Conservation (phyloP, 2,888 invertebrate species). For the Smittia aterrima region DNA sequence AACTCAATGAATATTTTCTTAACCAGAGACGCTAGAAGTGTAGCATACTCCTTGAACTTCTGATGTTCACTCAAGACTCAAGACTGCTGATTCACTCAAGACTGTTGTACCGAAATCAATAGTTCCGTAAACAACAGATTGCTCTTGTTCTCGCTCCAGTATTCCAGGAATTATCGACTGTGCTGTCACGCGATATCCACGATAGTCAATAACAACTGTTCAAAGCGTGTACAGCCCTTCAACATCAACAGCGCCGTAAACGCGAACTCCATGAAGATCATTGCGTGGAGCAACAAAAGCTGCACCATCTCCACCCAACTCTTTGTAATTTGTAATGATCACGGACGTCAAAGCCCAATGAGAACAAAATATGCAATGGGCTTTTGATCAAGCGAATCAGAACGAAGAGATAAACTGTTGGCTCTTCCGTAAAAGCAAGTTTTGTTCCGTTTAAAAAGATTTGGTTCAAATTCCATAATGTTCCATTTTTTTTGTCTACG, state of each 20-base stretch:
- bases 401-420: too few relatives aligned
- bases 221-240: slow-evolving; percentile 95
- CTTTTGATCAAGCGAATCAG: too few relatives aligned
- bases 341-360: slow-evolving; percentile 96
- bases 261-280: slow-evolving; percentile 94
- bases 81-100: too few relatives aligned
- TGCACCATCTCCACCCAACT: slow-evolving; percentile 96
- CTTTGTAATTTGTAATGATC: slow-evolving; percentile 99
- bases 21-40: slow-evolving; percentile 65
- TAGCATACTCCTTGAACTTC: slow-evolving; percentile 69
- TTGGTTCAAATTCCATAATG: too few relatives aligned
- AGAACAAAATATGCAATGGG: slow-evolving; percentile 99
- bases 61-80: slow-evolving; percentile 67
- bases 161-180: slow-evolving; percentile 99
- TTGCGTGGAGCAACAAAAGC: slow-evolving; percentile 92
- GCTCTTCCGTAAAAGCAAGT: too few relatives aligned
- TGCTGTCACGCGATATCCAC: slow-evolving; percentile 96
- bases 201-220: slow-evolving; percentile 97
- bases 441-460: too few relatives aligned
- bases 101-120: slow-evolving; percentile 99
- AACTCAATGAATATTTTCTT: slow-evolving; percentile 63
- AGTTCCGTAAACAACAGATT: slow-evolving; percentile 98
- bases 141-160: slow-evolving; percentile 97
- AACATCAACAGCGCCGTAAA: slow-evolving; percentile 92
- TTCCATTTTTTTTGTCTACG: too few relatives aligned